Evolutionary conservation across 2,797 vertebrate genomes (phyloP).

Genomic region (Hyperoplus immaculatus): DNA sequence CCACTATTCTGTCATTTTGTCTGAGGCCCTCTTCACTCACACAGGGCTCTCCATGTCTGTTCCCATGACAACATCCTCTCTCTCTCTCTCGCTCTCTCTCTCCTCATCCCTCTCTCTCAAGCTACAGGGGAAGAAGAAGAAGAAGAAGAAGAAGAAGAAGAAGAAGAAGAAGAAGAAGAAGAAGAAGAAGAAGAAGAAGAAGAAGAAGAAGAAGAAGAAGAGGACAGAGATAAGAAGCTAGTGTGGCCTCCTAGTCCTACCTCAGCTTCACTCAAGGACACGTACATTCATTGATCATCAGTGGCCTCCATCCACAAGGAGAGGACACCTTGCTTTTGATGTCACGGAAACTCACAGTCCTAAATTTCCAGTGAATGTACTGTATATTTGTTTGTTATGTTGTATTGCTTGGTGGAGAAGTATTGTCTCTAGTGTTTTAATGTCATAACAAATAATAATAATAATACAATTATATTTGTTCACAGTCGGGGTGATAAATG

Average conservation of each 20-base stretch:
- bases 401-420: no score
- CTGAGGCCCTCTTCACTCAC: constrained; percentile 72
- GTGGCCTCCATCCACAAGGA: constrained; percentile 37
- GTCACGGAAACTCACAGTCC: constrained; percentile 53
- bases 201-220: constrained; percentile 48
- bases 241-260: constrained; percentile 51
- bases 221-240: constrained; percentile 21
- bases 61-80: constrained; percentile 82
- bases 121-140: constrained; percentile 44
- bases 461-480: constrained; percentile 26
- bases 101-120: constrained; percentile 12
- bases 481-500: constrained; percentile 36
- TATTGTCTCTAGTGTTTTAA: no score
- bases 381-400: no score
- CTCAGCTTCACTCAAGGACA: constrained; percentile 61
- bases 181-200: constrained; percentile 46
- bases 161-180: constrained; percentile 44
- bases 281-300: constrained; percentile 48
- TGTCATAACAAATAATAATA: no score
- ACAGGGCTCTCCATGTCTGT: constrained; percentile 76
- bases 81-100: constrained; percentile 17
- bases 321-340: constrained; percentile 44
- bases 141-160: constrained; percentile 48
- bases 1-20: constrained; percentile 75
- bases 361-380: constrained; percentile 24